Base-by-base conservation (phyloP, 2,113 vertebrate genomes). In the Hymenochirus boettgeri region DNA sequence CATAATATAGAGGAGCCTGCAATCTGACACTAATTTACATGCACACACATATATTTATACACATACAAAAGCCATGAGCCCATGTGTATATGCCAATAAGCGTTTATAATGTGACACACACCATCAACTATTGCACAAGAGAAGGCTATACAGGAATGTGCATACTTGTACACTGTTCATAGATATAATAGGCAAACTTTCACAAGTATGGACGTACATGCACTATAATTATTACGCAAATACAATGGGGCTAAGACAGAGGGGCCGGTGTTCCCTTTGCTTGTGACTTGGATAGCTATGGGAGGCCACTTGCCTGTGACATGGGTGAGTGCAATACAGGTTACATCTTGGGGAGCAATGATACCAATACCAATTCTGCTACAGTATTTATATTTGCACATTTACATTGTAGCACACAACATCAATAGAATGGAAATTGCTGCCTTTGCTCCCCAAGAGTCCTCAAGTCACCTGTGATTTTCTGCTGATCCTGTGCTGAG, bases 181-280 rank as follows among this genome's bases (percentile, higher is more conserved):
- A 22, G n/a, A 35, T 22, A 35, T 22, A 19, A 55, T 19, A 22
- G 24, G 21, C 61, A 46, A 25, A 64, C 52, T 45, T 64, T 45
- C 35, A 64, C 62, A 55, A 54, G 52, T 46, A 56, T 47, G 26
- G 25, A 54, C 52, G 50, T 65, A 48, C 63, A 65, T 50, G 54
- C 63, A 65, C 63, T 65, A 52, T 53, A 69, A 19, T 57, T 47
- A 23, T 45, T 47, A 64, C 19, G 46, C 62, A 27, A 9, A 46
- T 18, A 46, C 19, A 55, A 27, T 7, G 17, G 26, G 39, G 37
- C 37, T 29, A 26, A 26, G 25, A 18, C 17, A 27, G 15, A 31
- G 17, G 17, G 52, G 25, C n/a, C 17, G 31, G 13, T 55, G 25
- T 29, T 21, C n/a, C 17, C 3, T 27, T 18, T 26, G 25, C 26